Conservation (phyloP, 1,140 invertebrate species). For the Pseudomyrmex sp. region DNA sequence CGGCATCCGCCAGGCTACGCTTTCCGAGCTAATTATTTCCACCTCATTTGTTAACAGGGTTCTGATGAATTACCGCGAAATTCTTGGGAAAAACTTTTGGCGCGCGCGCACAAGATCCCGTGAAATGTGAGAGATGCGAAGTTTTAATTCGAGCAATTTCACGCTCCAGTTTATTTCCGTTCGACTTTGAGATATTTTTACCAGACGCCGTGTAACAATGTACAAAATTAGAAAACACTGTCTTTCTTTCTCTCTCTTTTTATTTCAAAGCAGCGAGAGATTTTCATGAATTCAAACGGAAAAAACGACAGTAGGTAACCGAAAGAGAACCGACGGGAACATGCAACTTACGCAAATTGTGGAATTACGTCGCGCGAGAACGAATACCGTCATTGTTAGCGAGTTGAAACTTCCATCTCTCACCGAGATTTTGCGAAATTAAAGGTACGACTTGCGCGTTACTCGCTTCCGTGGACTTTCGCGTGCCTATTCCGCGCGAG, state of each 20-base stretch:
- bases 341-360: constrained; percentile 22
- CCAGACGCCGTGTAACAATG: neutral
- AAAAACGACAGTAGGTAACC: neutral
- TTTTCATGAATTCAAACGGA: neutral
- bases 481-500: constrained; percentile 27
- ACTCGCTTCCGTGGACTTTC: constrained; percentile 38
- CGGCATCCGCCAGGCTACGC: neutral
- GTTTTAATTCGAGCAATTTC: constrained; percentile 19
- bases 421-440: constrained; percentile 50
- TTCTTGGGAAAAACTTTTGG: neutral
- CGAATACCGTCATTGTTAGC: constrained; percentile 36
- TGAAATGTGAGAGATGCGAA: neutral
- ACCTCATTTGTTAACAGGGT: neutral
- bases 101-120: neutral
- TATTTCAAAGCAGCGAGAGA: neutral
- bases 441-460: constrained; percentile 38
- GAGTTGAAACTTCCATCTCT: constrained; percentile 28
- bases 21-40: constrained; percentile 9
- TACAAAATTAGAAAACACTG: neutral
- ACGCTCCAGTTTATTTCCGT: constrained; percentile 9
- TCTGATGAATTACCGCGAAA: neutral
- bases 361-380: constrained; percentile 25
- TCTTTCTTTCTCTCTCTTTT: neutral
- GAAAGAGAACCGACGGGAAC: neutral
- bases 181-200: neutral